Conservation (phyloP, 2,888 invertebrate species). For the Drosophila setosimentum region DNA sequence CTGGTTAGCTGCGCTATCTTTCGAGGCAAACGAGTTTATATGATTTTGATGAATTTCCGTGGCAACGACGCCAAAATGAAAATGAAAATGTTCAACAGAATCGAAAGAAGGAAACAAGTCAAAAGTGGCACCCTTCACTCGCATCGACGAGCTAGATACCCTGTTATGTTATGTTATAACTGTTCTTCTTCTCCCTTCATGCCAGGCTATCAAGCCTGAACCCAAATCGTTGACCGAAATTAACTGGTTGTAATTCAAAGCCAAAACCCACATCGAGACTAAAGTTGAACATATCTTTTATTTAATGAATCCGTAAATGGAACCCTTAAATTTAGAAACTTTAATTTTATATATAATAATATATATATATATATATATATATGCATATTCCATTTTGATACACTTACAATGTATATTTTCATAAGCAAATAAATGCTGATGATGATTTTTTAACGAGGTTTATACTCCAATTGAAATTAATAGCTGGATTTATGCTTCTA, state of each 20-base stretch:
- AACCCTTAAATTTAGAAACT: too few relatives aligned
- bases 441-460: not conserved
- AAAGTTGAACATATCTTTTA: not conserved
- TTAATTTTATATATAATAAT: too few relatives aligned
- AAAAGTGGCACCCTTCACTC: not conserved
- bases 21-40: constrained; percentile 76
- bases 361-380: not conserved
- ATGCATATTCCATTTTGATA: not conserved
- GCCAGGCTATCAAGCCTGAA: not conserved
- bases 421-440: not conserved
- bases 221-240: not conserved
- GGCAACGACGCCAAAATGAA: constrained; percentile 80
- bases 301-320: too few relatives aligned
- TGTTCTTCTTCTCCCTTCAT: too few relatives aligned
- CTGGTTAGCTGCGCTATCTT: constrained; percentile 25
- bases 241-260: not conserved
- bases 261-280: too few relatives aligned
- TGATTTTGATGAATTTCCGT: constrained; percentile 81
- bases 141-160: not conserved
- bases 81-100: constrained; percentile 52
- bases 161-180: not conserved
- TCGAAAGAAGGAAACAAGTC: not conserved
- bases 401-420: too few relatives aligned
- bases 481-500: not conserved
- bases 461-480: not conserved